Conservation (phyloP, 2,888 invertebrate species). For the Cryptus viduatorius region DNA sequence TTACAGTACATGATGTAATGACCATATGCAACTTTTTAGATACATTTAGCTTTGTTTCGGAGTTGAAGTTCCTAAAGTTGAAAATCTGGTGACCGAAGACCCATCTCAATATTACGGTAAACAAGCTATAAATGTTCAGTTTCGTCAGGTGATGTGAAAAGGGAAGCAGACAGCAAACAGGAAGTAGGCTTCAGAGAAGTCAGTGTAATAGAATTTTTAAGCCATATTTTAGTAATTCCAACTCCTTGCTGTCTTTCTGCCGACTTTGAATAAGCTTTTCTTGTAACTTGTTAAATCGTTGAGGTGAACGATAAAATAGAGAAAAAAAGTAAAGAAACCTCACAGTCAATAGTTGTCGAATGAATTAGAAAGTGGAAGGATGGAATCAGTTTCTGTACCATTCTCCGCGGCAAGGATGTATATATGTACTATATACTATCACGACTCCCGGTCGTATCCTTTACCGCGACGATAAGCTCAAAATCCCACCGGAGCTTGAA, state of each 20-base stretch:
- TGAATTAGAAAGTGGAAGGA: slow-evolving; percentile 44
- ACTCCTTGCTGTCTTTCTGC: background rate
- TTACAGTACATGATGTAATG: too few relatives aligned
- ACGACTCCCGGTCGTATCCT: slow-evolving; percentile 53
- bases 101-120: too few relatives aligned
- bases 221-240: background rate
- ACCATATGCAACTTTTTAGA: too few relatives aligned
- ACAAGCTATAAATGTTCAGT: too few relatives aligned
- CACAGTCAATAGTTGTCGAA: slow-evolving; percentile 24
- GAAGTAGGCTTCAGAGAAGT: too few relatives aligned
- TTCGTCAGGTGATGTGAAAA: too few relatives aligned
- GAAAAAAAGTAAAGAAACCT: slow-evolving; percentile 14
- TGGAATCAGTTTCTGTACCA: slow-evolving; percentile 25
- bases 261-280: background rate
- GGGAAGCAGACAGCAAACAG: too few relatives aligned
- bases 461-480: slow-evolving; percentile 62
- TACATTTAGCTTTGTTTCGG: too few relatives aligned
- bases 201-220: background rate
- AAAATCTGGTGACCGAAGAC: too few relatives aligned
- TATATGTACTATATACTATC: slow-evolving; percentile 30
- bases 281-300: slow-evolving; percentile 32
- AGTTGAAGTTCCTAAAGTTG: too few relatives aligned
- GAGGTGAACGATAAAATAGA: slow-evolving; percentile 9
- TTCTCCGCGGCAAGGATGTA: background rate
- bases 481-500: slow-evolving; percentile 62